These are phyloP conservation scores for Gorsachius magnificus DNA, from an alignment of 2,797 vertebrate genomes.

Conservation along the genomic window DNA sequence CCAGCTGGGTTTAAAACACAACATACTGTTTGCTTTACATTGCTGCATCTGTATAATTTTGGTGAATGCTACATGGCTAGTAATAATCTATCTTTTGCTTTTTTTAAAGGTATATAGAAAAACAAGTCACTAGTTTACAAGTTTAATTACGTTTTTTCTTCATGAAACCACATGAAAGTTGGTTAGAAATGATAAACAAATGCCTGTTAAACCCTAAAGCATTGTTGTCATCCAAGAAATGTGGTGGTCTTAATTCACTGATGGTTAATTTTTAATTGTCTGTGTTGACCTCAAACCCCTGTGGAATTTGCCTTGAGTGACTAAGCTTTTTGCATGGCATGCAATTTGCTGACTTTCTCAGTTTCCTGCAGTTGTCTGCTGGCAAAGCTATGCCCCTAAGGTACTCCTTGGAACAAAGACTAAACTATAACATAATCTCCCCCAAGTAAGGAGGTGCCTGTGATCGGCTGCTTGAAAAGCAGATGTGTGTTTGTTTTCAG, in stretches of 20 bases:
- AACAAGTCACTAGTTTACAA: background rate
- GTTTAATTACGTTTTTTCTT: background rate
- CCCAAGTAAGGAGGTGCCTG: background rate
- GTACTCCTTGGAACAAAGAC: background rate
- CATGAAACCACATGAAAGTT: background rate
- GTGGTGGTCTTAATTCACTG: background rate
- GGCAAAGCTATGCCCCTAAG: background rate
- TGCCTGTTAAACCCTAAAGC: background rate
- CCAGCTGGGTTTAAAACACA: too few species aligned
- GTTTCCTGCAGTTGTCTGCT: background rate
- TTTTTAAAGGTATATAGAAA: background rate
- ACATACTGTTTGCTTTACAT: background rate
- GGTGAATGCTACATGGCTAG: background rate
- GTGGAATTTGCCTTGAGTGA: background rate
- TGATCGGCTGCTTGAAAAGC: background rate
- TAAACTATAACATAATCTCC: background rate
- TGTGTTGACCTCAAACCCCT: background rate
- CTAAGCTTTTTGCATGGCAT: background rate
- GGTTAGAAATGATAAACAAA: background rate
- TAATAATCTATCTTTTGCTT: background rate
- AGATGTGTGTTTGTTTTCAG: background rate
- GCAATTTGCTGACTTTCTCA: background rate
- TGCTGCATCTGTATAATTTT: background rate
- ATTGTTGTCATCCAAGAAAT: background rate
- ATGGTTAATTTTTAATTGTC: conserved; percentile 26